A percentile compares a stretch with the other conserved stretches of the same genome.
phyloP scores from a whole-genome alignment of 2,113 vertebrate genomes.

The Ciconia stormi region DNA sequence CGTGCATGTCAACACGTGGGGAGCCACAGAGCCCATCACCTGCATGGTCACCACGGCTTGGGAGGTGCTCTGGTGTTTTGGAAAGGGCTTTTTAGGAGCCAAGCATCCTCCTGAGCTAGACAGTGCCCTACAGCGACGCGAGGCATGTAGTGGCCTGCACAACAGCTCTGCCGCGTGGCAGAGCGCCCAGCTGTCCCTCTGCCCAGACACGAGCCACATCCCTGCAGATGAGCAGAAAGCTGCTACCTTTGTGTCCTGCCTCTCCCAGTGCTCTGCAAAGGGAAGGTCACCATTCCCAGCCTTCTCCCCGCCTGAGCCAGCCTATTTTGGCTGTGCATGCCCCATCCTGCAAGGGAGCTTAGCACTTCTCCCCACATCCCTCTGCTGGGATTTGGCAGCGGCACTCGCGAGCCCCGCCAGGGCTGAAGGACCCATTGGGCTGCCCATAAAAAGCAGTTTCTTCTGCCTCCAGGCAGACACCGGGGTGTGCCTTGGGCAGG shows the following conservation, averaged over 20 bases:
- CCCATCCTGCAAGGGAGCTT: neutral
- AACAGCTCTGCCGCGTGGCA: fast-evolving
- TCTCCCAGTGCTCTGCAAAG: neutral
- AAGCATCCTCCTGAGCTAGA: neutral
- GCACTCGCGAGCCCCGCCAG: neutral
- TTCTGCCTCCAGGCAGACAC: neutral
- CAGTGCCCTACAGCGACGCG: neutral
- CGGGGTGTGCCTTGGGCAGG: neutral
- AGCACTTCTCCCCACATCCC: neutral
- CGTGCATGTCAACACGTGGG: neutral
- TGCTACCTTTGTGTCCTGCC: neutral
- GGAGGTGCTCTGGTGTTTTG: neutral
- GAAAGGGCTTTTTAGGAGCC: neutral
- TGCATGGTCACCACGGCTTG: neutral
- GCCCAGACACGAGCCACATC: fast-evolving
- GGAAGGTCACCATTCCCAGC: neutral
- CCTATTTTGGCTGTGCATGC: neutral
- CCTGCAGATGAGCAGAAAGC: neutral
- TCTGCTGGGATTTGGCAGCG: neutral
- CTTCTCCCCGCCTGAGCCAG: neutral
- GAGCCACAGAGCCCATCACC: neutral
- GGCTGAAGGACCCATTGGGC: neutral
- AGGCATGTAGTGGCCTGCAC: neutral
- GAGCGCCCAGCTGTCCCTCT: neutral
- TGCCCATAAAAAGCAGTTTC: neutral